A percentile compares a stretch with the other conserved stretches of the same genome.
phyloP scores from a whole-genome alignment of 1,140 invertebrate genomes.

The Sogatella furcifera region DNA sequence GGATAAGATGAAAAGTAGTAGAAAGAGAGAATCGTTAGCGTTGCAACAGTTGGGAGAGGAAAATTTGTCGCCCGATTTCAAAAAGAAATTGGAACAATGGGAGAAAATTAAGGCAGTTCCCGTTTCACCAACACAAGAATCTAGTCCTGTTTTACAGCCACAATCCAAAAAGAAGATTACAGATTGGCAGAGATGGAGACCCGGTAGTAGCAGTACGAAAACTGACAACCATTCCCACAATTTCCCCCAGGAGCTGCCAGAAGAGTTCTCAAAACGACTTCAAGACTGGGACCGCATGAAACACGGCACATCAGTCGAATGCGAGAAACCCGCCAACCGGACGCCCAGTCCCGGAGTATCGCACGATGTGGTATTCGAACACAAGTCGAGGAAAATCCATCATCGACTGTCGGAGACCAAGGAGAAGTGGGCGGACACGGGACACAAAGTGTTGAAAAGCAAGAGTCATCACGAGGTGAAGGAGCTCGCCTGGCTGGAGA shows the following conservation, averaged over 20 bases:
- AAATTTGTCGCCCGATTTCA: constrained; percentile 60
- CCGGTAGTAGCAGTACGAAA: constrained; percentile 27
- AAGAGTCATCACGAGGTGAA: constrained; percentile 21
- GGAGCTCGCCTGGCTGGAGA: constrained; percentile 45
- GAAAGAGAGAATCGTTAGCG: constrained; percentile 7
- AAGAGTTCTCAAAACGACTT: constrained; percentile 40
- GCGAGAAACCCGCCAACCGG: constrained; percentile 20
- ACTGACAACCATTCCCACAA: constrained; percentile 18
- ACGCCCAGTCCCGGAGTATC: constrained; percentile 31
- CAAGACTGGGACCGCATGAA: constrained; percentile 42
- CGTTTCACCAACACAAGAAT: constrained; percentile 15
- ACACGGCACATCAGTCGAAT: background rate
- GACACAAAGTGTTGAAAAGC: constrained; percentile 6
- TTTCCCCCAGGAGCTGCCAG: constrained; percentile 28
- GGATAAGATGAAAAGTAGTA: constrained; percentile 29
- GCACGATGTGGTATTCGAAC: constrained; percentile 29
- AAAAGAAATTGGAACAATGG: constrained; percentile 76
- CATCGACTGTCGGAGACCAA: constrained; percentile 21
- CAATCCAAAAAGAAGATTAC: constrained; percentile 43
- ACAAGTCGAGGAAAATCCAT: constrained; percentile 21
- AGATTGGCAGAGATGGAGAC: constrained; percentile 61
- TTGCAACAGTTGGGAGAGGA: constrained; percentile 41
- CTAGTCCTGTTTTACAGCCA: constrained; percentile 24
- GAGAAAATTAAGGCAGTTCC: constrained; percentile 56
- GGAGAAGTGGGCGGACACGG: background rate